Base-by-base conservation (phyloP, 2,113 vertebrate species). In the Hyperopisus bebe region DNA sequence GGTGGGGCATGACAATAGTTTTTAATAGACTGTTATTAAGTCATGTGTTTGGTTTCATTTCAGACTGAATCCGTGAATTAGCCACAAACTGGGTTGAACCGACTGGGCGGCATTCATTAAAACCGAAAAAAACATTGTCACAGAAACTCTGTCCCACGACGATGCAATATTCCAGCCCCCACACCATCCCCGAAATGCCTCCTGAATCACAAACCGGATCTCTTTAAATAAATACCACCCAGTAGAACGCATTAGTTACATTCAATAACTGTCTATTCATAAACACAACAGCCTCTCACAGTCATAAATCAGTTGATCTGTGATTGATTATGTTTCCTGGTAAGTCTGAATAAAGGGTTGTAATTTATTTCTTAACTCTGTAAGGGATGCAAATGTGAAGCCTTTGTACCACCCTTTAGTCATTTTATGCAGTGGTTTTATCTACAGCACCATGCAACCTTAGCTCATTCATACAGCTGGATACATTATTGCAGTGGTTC, bases 291-390 rank as follows among this genome's bases (percentile, higher is more conserved):
- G 35, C 44, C 2, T 42, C 24, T 42, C 82, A 24, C 46, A 47
- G 39, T 44, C 46, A 84, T 84, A 84, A 84, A 84, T 84, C 62
- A 70, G 62, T 27, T 70, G 62, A 70, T 70, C n/a, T 70, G n/a
- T 70, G 62, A 70, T 70, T 70, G 62, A 70, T 70, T 70, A 70
- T 70, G 10, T 39, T 77, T 42, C 70, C 70, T 77, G 31, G 35
- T 77, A 77, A 19, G 15, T 77, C 15, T 77, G 35, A 3, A 42
- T 8, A 77, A 19, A 5, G 70, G 35, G 35, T 39, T 77, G 17
- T 39, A 77, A 77, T 39, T 39, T 15, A 19, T 42, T 77, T 77
- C 27, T 35, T 77, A 77, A 42, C 17, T 17, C 31, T 42, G 35
- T 77, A 39, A 77, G 1, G 70, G 70, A 77, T 77, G 35, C 35